phyloP scores from a whole-genome alignment of 2,113 vertebrate species.

The Tachysurus fulvidraco region DNA sequence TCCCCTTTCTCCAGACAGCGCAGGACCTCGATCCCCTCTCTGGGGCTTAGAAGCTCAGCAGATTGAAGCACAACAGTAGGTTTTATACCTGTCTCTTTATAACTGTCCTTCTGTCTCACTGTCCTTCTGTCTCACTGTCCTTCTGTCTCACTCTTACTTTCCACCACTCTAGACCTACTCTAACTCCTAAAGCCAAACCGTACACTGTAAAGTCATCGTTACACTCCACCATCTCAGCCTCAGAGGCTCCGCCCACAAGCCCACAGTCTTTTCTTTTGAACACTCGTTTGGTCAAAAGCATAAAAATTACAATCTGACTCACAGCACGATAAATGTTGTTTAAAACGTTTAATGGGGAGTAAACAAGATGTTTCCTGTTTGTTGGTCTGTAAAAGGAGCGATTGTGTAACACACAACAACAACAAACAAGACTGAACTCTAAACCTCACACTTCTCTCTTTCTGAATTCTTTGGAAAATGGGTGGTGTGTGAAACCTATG shows the following conservation, averaged over 20 bases:
- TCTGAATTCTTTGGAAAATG: neutral
- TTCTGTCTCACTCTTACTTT: neutral
- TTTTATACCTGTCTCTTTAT: neutral
- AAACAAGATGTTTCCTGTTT: neutral
- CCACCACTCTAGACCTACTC: neutral
- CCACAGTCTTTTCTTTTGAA: neutral
- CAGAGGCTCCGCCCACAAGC: neutral
- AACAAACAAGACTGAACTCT: neutral
- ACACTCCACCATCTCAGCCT: neutral
- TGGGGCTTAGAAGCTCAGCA: constrained; percentile 68
- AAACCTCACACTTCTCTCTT: neutral
- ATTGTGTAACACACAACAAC: neutral
- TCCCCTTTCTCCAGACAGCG: constrained; percentile 57
- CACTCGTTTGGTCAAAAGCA: neutral
- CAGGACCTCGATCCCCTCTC: constrained; percentile 68
- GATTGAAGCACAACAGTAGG: constrained; percentile 73
- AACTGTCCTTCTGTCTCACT: too few relatives aligned
- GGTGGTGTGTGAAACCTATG: neutral
- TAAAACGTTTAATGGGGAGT: neutral
- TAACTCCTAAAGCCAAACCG: neutral
- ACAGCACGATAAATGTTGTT: neutral
- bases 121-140: neutral
- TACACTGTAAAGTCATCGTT: neutral
- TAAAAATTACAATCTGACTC: neutral
- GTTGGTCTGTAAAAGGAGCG: neutral